phyloP scores from a whole-genome alignment of 2,113 vertebrate genomes.

The human (Homo sapiens) region DNA sequence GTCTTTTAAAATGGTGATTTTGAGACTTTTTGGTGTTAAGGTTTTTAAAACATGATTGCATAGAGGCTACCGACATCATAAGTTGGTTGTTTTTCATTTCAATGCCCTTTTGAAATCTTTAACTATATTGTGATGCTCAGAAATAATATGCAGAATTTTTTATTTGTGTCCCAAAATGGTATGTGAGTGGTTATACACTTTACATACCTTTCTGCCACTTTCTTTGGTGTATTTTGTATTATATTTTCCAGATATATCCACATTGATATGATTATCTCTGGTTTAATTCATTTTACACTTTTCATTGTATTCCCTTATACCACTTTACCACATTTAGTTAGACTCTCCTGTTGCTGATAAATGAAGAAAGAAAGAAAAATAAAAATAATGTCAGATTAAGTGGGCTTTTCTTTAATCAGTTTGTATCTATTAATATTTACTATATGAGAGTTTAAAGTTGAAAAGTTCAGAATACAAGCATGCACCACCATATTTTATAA shows the following conservation, averaged over 20 bases:
- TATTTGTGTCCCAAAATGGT: neutral
- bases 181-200: neutral
- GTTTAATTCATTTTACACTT: no score
- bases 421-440: neutral
- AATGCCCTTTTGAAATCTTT: neutral
- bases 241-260: neutral
- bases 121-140: neutral
- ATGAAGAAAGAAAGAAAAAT: neutral
- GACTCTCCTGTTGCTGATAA: neutral
- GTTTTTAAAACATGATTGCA: neutral
- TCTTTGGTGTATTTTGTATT: neutral
- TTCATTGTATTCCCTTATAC: no score
- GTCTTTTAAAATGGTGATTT: no score
- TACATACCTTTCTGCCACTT: neutral
- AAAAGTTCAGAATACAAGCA: neutral
- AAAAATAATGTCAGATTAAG: neutral
- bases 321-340: no score
- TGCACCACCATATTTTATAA: neutral
- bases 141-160: neutral
- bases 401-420: neutral
- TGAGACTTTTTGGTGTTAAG: no score
- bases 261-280: no score
- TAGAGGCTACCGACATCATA: neutral
- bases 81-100: neutral
- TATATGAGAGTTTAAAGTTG: neutral